Evolutionary conservation across 2,888 invertebrate genomes (phyloP).

Genomic region (Steinernema hermaphroditum): DNA sequence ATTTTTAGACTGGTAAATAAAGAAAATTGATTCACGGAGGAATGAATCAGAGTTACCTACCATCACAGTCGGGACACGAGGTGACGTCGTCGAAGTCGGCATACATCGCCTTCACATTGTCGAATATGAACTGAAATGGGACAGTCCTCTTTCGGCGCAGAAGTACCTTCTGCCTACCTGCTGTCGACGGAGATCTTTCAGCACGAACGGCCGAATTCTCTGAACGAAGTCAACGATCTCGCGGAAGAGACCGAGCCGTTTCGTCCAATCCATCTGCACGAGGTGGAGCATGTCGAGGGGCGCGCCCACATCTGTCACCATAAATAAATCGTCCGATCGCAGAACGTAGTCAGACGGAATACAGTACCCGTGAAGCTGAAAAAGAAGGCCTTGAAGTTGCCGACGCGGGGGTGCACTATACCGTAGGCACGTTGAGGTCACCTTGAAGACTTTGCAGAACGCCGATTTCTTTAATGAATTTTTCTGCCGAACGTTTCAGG

Average conservation of each 20-base stretch:
- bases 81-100: slow-evolving; percentile 32
- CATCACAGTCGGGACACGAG: background rate
- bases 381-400: background rate
- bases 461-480: slow-evolving; percentile 35
- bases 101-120: slow-evolving; percentile 32
- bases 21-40: no score
- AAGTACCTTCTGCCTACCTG: background rate
- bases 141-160: background rate
- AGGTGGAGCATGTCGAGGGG: slow-evolving; percentile 19
- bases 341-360: slow-evolving; percentile 15
- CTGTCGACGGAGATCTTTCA: slow-evolving; percentile 30
- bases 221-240: slow-evolving; percentile 29
- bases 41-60: no score
- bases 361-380: slow-evolving; percentile 32
- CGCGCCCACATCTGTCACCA: slow-evolving; percentile 28
- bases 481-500: slow-evolving; percentile 1
- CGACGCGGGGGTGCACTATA: background rate
- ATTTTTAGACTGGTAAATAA: no score
- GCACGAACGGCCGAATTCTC: slow-evolving; percentile 1
- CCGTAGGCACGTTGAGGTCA: slow-evolving; percentile 35
- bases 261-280: slow-evolving; percentile 28
- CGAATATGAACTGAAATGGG: slow-evolving; percentile 18
- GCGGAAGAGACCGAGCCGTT: slow-evolving; percentile 20
- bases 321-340: background rate
- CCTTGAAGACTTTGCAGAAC: slow-evolving; percentile 33